phyloP scores from a whole-genome alignment of 2,113 vertebrate genomes.

The Aix galericulata region DNA sequence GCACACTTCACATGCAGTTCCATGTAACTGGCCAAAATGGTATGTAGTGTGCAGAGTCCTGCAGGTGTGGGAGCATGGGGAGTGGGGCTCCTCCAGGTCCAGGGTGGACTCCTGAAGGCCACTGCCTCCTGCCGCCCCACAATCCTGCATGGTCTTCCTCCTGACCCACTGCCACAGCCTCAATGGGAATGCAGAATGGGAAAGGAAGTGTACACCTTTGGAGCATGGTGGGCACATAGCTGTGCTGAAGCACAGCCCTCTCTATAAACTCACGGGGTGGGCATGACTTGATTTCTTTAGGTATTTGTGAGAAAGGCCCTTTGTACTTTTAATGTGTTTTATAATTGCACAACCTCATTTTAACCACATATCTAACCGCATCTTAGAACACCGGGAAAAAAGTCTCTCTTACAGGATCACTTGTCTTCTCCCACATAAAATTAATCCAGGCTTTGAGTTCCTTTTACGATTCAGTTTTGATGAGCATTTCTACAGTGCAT shows the following conservation, averaged over 20 bases:
- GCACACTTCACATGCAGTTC: not conserved
- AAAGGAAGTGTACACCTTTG: accelerated
- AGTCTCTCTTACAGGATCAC: not conserved
- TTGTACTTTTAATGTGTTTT: not conserved
- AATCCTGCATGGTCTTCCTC: not conserved
- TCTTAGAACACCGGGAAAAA: not conserved
- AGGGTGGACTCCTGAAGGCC: not conserved
- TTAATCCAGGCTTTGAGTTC: not conserved
- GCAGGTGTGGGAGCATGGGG: too few relatives aligned
- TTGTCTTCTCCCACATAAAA: not conserved
- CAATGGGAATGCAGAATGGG: not conserved
- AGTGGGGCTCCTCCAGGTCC: not conserved
- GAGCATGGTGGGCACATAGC: too few relatives aligned
- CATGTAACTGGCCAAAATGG: not conserved
- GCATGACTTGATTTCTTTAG: not conserved
- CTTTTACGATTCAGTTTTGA: not conserved
- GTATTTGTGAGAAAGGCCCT: not conserved
- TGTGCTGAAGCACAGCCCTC: not conserved
- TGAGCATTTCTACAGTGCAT: not conserved
- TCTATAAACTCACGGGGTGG: not conserved
- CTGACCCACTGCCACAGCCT: not conserved
- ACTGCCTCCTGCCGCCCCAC: not conserved
- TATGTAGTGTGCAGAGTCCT: not conserved
- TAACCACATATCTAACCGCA: not conserved
- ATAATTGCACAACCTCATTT: not conserved